Evolutionary conservation across 2,888 invertebrate species (phyloP).

Genomic region (Drosophila acutilabella): DNA sequence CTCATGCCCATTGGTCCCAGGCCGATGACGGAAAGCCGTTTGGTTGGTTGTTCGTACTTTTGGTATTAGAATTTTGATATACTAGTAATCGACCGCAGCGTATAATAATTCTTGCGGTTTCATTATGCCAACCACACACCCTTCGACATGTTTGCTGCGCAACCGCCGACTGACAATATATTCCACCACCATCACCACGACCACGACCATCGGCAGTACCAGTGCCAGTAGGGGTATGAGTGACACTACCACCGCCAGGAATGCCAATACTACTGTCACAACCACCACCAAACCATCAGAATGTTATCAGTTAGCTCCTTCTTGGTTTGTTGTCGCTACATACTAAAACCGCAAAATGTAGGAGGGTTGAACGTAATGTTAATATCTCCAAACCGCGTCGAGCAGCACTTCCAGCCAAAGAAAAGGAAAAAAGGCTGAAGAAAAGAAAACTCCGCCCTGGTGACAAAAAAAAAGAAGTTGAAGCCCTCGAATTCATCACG

Average conservation of each 20-base stretch:
- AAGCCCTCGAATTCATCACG: slow-evolving; percentile 34
- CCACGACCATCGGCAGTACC: no score
- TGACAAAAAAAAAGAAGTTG: slow-evolving; percentile 20
- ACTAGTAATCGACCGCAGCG: slow-evolving; percentile 77
- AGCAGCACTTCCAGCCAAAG: slow-evolving; percentile 3
- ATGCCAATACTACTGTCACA: slow-evolving; percentile 7
- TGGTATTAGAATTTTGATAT: slow-evolving; percentile 72
- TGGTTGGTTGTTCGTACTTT: slow-evolving; percentile 37
- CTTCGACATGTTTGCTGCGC: slow-evolving; percentile 64
- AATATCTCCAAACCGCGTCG: slow-evolving; percentile 34
- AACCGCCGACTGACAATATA: slow-evolving; percentile 61
- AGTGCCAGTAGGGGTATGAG: slow-evolving; percentile 1
- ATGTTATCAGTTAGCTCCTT: slow-evolving; percentile 3
- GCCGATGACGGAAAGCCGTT: slow-evolving; percentile 44
- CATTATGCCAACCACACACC: slow-evolving; percentile 78
- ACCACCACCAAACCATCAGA: slow-evolving; percentile 5
- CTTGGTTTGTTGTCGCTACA: slow-evolving; percentile 30
- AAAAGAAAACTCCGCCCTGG: slow-evolving; percentile 71
- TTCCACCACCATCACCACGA: slow-evolving; percentile 46
- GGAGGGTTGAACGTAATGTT: slow-evolving; percentile 69
- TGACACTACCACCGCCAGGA: slow-evolving; percentile 1
- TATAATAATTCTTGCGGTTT: slow-evolving; percentile 83
- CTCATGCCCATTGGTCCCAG: slow-evolving; percentile 60
- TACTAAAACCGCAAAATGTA: slow-evolving; percentile 69
- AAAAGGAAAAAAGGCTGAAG: slow-evolving; percentile 5